Conservation (phyloP, 1,140 invertebrate genomes). For the Zophobas morio region DNA sequence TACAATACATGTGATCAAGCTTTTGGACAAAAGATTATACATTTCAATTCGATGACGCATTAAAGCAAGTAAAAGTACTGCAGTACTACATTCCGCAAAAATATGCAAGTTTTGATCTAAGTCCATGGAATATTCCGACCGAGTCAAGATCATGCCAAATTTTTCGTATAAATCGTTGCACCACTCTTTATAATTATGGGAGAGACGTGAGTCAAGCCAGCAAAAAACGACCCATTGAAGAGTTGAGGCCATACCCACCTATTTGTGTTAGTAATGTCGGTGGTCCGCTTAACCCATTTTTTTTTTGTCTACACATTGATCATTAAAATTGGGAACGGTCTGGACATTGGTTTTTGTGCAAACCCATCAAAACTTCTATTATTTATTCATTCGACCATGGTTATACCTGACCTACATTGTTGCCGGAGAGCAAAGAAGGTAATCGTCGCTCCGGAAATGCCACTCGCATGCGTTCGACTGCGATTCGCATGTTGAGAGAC, state of each 20-base stretch:
- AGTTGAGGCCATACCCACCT: conserved; percentile 3
- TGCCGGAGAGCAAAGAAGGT: not conserved
- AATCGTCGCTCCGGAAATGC: conserved; percentile 29
- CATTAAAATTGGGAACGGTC: conserved; percentile 33
- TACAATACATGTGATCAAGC: too few species aligned
- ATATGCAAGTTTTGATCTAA: too few species aligned
- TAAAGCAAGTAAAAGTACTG: too few species aligned
- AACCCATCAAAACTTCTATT: conserved; percentile 24
- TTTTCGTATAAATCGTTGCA: too few species aligned
- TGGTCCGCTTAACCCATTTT: conserved; percentile 21
- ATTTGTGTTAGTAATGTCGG: conserved; percentile 19
- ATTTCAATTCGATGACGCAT: too few species aligned
- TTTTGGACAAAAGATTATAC: too few species aligned
- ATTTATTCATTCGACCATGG: conserved; percentile 13
- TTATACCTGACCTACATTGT: conserved; percentile 40
- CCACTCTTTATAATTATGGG: too few species aligned
- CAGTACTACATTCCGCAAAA: too few species aligned
- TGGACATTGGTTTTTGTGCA: conserved; percentile 25
- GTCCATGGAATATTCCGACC: too few species aligned
- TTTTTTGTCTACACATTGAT: conserved; percentile 35
- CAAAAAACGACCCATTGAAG: conserved; percentile 8
- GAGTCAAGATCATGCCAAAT: too few species aligned
- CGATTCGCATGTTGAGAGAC: not conserved
- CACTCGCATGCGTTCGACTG: not conserved
- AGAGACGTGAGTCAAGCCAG: too few species aligned